These are phyloP conservation scores for Pseudocheirus occidentalis DNA, from an alignment of 2,797 vertebrate genomes.

Conservation along the genomic window DNA sequence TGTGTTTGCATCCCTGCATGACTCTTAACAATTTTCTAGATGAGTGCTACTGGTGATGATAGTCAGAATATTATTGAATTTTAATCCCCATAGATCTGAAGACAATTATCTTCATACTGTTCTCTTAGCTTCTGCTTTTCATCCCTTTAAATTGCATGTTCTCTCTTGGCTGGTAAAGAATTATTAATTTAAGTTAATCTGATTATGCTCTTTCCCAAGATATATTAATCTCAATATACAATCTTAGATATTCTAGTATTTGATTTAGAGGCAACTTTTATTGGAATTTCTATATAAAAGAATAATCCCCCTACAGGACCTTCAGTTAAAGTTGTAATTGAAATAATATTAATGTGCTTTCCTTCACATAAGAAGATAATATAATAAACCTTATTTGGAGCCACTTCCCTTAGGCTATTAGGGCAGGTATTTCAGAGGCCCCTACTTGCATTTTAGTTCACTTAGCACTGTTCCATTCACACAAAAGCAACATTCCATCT, in stretches of 20 bases:
- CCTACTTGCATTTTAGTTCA: neutral
- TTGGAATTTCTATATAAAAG: neutral
- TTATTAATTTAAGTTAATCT: neutral
- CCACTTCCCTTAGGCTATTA: neutral
- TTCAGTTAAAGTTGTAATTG: neutral
- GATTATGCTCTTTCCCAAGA: neutral
- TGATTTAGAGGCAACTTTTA: constrained; percentile 5
- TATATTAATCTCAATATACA: constrained; percentile 34
- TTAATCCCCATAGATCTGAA: constrained; percentile 9
- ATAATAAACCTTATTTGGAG: neutral
- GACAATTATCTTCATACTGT: neutral
- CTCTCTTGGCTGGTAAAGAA: neutral
- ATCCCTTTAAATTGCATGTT: neutral
- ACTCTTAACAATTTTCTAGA: neutral
- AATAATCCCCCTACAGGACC: neutral
- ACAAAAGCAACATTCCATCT: neutral
- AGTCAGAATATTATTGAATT: neutral
- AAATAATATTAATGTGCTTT: neutral
- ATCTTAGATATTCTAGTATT: neutral
- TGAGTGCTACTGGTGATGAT: neutral
- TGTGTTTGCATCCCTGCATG: neutral
- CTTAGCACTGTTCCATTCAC: neutral
- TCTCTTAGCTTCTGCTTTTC: constrained; percentile 15
- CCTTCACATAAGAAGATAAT: neutral
- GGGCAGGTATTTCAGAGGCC: neutral